Evolutionary conservation across 2,888 invertebrate species (phyloP).

Genomic region (Meloe dianella): DNA sequence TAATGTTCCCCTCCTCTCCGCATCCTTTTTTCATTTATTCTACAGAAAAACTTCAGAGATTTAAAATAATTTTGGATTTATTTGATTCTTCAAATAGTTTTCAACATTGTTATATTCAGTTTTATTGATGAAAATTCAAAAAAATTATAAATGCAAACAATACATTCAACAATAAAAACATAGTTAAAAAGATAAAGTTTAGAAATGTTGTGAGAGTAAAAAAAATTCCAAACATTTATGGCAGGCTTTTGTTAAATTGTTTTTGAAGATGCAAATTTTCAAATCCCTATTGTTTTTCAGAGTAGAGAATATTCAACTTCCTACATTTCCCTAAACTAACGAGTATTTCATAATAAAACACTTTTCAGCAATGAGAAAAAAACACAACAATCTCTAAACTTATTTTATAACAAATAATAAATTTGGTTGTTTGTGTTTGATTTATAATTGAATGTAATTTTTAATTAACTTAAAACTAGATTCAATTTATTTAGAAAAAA

Average conservation of each 20-base stretch:
- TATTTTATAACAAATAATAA: not conserved
- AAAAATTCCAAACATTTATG: not conserved
- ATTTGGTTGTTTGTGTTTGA: not conserved
- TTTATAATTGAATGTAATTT: not conserved
- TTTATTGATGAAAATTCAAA: not conserved
- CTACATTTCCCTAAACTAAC: conserved; percentile 15
- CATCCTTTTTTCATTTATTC: not conserved
- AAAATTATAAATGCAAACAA: not conserved
- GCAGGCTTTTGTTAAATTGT: not conserved
- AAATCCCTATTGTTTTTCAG: conserved; percentile 15
- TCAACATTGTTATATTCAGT: not conserved
- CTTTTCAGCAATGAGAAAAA: not conserved
- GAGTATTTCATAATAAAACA: conserved; percentile 15
- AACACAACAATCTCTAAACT: not conserved
- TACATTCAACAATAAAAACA: not conserved
- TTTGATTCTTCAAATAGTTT: not conserved
- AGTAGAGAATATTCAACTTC: conserved; percentile 14
- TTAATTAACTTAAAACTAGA: not conserved
- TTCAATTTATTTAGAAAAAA: not conserved
- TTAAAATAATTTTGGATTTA: not conserved
- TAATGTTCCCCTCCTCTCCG: too few species aligned
- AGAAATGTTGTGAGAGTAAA: not conserved
- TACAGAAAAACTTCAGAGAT: not conserved
- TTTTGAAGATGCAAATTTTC: conserved; percentile 13
- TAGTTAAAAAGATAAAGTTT: not conserved